These are phyloP conservation scores for Eumaeus atala DNA, from an alignment of 1,140 invertebrate species.

Conservation along the genomic window DNA sequence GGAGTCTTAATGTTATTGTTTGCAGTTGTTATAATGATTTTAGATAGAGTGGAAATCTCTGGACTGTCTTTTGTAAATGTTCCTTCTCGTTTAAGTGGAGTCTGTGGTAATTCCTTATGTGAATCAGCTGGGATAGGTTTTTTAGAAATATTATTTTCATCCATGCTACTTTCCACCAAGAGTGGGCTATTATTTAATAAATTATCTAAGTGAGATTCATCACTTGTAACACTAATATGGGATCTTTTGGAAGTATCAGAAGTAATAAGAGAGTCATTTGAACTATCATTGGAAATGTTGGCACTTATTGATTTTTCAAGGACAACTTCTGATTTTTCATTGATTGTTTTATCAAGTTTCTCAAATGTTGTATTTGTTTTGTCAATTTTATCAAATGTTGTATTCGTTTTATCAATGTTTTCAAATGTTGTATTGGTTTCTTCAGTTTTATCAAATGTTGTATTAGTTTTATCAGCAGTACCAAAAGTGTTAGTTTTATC, in stretches of 20 bases:
- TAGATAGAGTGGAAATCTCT: neutral
- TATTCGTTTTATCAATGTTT: conserved; percentile 2
- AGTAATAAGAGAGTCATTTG: conserved; percentile 15
- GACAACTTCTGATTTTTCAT: neutral
- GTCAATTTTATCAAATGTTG: neutral
- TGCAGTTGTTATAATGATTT: conserved; percentile 9
- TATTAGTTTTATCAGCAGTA: neutral
- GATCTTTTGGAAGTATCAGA: conserved; percentile 37
- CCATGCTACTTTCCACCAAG: conserved; percentile 56
- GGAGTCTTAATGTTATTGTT: conserved; percentile 30
- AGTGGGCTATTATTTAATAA: conserved; percentile 46
- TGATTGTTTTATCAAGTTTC: conserved; percentile 12
- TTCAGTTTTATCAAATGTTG: neutral
- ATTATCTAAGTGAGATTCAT: conserved; percentile 44
- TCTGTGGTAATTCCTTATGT: conserved; percentile 14
- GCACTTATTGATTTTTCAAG: neutral
- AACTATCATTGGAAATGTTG: neutral
- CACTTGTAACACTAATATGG: conserved; percentile 49
- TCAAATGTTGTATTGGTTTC: conserved; percentile 7
- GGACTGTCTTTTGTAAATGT: conserved; percentile 51
- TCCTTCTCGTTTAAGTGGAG: conserved; percentile 46
- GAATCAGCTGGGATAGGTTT: conserved; percentile 2
- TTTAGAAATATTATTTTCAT: conserved; percentile 32
- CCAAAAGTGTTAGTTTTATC: too few species aligned
- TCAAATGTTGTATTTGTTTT: conserved; percentile 19